A percentile compares a stretch with the other conserved stretches of the same genome.
phyloP scores from a whole-genome alignment of 2,888 invertebrate genomes.

The Dicyrtomina minuta region DNA sequence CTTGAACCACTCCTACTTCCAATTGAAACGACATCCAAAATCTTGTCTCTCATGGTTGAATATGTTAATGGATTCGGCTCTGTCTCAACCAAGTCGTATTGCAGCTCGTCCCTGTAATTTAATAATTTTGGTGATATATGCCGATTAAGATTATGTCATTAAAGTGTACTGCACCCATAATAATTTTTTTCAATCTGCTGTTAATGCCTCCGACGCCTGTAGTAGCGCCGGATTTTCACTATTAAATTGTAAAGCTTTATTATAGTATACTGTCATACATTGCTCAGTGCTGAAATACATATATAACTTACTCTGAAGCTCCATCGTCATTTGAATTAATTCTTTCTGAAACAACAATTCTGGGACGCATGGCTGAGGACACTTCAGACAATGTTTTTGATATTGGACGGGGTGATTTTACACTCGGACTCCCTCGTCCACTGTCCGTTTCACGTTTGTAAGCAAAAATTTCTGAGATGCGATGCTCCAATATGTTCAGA shows the following conservation, averaged over 20 bases:
- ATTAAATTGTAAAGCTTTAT: too few species aligned
- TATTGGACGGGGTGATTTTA: constrained; percentile 37
- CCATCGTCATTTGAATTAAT: constrained; percentile 34
- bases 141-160: background rate
- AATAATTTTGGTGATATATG: background rate
- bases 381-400: constrained; percentile 40
- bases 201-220: background rate
- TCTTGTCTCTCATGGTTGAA: constrained; percentile 45
- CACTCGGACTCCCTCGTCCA: constrained; percentile 23
- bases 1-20: constrained; percentile 22
- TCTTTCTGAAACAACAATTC: constrained; percentile 29
- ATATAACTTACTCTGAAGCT: constrained; percentile 39
- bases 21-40: constrained; percentile 40
- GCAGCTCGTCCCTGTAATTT: constrained; percentile 34
- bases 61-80: constrained; percentile 45
- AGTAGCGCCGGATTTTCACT: too few species aligned
- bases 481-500: constrained; percentile 48
- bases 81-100: constrained; percentile 35
- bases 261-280: too few species aligned
- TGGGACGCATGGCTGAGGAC: constrained; percentile 26
- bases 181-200: background rate
- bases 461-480: constrained; percentile 43
- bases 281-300: too few species aligned
- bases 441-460: constrained; percentile 26
- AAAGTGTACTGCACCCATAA: too few species aligned